Evolutionary conservation across 2,113 vertebrate species (phyloP), one percentile per base, ranked within the genome.

Genomic region (Vulpes vulpes): DNA sequence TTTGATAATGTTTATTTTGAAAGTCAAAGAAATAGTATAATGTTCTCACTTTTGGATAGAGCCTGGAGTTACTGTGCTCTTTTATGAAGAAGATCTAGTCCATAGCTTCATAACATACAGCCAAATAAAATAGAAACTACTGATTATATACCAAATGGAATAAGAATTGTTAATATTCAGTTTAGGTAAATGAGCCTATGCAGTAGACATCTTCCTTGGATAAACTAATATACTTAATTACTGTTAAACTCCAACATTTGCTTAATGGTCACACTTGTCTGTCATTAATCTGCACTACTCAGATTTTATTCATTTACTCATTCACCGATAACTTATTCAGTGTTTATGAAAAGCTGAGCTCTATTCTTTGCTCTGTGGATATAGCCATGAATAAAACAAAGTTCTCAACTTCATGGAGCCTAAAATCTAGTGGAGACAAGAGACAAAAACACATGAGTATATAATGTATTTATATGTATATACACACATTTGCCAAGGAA

Each of bases 121-220:
- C 57, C 16, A 87, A 65, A n/a, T 71, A 55, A 87, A 94, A 93
- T 55, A 82, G 64, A 79, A 96, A 55, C 25, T 19, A 65, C n/a
- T 15, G 27, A 89, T 9, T 92, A 20, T 0, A 53, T 78, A n/a
- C 2, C 35, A 90, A 65, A 87, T n/a, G 76, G 57, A 89, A 71
- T 65, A 84, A 60, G 22, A 90, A 12, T 43, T 82, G 32, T 17
- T 62, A 25, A 16, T 84, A 74, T 30, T 88, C n/a, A 71, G 10
- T 85, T 94, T 83, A 90, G 20, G 35, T 74, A 96, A 95, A 92
- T 83, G 62, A 67, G 8, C n/a, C n/a, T 82, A 20, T 60, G 0
- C 16, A 32, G 15, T 59, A 74, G 25, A 53, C 7, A 65, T 15
- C 14, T 89, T 59, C 93, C 71, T 60, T 55, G 9, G 23, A 87